These are phyloP conservation scores for Nibea coibor DNA, from an alignment of 2,113 vertebrate species.

Conservation along the genomic window DNA sequence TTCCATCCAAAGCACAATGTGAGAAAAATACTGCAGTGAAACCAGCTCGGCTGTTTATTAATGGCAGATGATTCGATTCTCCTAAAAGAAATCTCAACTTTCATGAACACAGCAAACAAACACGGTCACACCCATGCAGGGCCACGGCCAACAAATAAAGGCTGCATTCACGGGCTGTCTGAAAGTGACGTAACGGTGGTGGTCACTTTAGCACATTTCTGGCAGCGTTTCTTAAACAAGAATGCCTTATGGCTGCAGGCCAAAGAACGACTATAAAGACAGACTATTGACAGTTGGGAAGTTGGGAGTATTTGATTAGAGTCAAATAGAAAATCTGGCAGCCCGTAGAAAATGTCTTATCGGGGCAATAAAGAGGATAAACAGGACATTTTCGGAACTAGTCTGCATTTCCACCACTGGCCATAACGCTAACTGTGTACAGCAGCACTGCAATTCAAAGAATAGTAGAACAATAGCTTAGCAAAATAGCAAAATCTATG, in stretches of 20 bases:
- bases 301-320: neutral
- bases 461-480: neutral
- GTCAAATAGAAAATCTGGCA: neutral
- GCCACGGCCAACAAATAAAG: constrained; percentile 8
- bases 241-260: neutral
- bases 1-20: constrained; percentile 16
- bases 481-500: neutral
- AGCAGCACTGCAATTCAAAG: neutral
- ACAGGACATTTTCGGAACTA: neutral
- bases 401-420: neutral
- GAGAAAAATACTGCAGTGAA: constrained; percentile 8
- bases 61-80: neutral
- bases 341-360: neutral
- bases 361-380: neutral
- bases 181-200: neutral
- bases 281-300: neutral
- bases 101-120: neutral
- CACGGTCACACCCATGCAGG: neutral
- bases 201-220: constrained; percentile 5
- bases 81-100: neutral
- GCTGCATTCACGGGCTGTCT: constrained; percentile 10
- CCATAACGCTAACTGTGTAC: neutral
- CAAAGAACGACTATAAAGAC: neutral
- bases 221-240: constrained; percentile 6
- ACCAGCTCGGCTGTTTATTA: neutral